Conservation (phyloP, 2,888 invertebrate genomes). For the Galerucella pusilla region DNA sequence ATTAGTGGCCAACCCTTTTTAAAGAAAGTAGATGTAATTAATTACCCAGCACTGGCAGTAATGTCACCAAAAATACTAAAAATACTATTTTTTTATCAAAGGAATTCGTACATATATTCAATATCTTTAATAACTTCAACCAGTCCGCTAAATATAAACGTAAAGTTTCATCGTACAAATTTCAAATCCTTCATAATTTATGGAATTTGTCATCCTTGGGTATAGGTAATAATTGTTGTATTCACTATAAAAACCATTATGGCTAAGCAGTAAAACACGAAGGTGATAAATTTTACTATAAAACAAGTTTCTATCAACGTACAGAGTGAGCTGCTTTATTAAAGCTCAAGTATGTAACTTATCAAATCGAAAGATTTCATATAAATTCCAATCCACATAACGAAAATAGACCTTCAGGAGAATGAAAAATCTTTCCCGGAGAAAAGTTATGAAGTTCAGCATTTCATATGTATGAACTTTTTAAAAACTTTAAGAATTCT, state of each 20-base stretch:
- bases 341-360: neutral
- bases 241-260: neutral
- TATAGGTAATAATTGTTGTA: neutral
- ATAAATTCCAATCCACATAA: constrained; percentile 31
- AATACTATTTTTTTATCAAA: too few relatives aligned
- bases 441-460: constrained; percentile 53
- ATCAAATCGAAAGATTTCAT: constrained; percentile 16
- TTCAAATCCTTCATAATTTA: too few relatives aligned
- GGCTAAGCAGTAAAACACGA: neutral
- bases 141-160: neutral
- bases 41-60: too few relatives aligned
- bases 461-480: constrained; percentile 55
- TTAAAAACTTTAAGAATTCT: constrained; percentile 49
- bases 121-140: neutral
- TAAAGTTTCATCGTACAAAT: too few relatives aligned
- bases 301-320: neutral
- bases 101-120: too few relatives aligned
- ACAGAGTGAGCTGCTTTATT: neutral
- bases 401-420: constrained; percentile 33
- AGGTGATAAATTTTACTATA: neutral
- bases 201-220: neutral
- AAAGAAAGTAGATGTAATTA: too few relatives aligned
- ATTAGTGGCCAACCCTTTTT: too few relatives aligned
- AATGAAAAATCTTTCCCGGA: constrained; percentile 46
- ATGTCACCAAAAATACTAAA: too few relatives aligned